Evolutionary conservation across 2,113 vertebrate species (phyloP).

Genomic region (Heterochromis multidens): DNA sequence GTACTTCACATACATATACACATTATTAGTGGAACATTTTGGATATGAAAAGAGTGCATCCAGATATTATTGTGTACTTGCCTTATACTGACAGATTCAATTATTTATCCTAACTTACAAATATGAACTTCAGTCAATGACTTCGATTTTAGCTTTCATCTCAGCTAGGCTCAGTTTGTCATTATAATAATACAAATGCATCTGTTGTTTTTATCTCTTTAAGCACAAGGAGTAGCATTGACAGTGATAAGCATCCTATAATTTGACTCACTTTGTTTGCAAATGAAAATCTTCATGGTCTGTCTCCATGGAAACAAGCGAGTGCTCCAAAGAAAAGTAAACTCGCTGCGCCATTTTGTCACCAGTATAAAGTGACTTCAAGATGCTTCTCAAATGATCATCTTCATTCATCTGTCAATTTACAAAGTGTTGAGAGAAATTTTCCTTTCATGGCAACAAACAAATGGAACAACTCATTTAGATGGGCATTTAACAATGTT

Average conservation of each 20-base stretch:
- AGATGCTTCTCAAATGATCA: neutral
- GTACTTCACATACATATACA: neutral
- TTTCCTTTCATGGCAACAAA: neutral
- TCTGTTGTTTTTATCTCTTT: neutral
- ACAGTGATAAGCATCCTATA: neutral
- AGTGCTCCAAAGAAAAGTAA: neutral
- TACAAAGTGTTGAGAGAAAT: neutral
- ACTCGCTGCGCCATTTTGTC: neutral
- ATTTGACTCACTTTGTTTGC: conserved; percentile 1
- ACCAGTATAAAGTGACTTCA: neutral
- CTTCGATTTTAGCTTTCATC: neutral
- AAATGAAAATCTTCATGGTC: neutral
- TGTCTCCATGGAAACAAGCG: conserved; percentile 49
- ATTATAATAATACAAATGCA: neutral
- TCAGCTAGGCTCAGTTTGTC: neutral
- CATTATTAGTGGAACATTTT: neutral
- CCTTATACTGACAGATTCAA: neutral
- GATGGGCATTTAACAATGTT: neutral
- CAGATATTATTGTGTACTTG: neutral
- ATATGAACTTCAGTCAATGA: neutral
- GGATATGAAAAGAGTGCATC: neutral
- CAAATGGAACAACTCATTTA: neutral
- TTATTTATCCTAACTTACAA: neutral
- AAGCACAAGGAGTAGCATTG: neutral
- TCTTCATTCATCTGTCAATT: neutral